Evolutionary conservation across 2,113 vertebrate genomes (phyloP).

Genomic region (Zosterops lateralis): DNA sequence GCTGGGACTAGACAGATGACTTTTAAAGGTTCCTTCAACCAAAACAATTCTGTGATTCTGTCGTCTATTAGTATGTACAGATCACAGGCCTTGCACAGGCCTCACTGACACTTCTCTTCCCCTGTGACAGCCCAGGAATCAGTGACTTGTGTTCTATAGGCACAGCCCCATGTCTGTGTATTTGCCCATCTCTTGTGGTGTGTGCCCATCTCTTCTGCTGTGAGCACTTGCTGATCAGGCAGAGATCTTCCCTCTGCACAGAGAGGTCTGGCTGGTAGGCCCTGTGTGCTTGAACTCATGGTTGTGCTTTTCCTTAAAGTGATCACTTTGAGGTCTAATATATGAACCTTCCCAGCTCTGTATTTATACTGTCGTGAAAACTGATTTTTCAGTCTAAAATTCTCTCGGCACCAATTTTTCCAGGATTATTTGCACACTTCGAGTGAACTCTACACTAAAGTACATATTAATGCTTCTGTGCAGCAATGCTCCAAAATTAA

Average conservation of each 20-base stretch:
- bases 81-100: neutral
- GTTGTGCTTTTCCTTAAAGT: neutral
- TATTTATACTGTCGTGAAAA: neutral
- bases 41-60: neutral
- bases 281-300: neutral
- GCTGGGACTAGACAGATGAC: neutral
- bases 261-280: too few species aligned
- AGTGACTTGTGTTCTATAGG: neutral
- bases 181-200: neutral
- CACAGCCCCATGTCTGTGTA: rapidly evolving
- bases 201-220: too few species aligned
- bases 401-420: neutral
- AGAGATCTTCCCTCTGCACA: neutral
- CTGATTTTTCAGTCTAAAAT: neutral
- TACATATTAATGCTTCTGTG: neutral
- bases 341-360: neutral
- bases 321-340: neutral
- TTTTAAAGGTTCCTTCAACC: neutral
- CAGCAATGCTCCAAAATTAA: neutral
- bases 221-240: too few species aligned
- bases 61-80: neutral
- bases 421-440: neutral
- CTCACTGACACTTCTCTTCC: neutral
- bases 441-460: neutral
- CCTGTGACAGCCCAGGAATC: rapidly evolving